Evolutionary conservation across 53 echinoderm and acorn worm genomes (phyloP).

Genomic region (Arbacia lixula): DNA sequence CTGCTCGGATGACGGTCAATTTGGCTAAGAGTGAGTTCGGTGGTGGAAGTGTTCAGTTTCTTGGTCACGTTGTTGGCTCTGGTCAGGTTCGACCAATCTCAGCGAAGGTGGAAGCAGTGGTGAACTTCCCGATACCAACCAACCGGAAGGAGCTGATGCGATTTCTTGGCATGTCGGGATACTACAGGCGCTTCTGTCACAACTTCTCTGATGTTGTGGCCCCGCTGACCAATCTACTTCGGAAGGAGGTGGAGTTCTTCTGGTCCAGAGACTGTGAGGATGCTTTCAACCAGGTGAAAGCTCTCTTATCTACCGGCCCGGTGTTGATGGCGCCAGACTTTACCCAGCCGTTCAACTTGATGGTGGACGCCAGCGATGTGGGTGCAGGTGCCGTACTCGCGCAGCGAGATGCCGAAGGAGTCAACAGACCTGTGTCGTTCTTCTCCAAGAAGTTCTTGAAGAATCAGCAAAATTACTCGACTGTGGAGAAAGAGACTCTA

Average conservation of each 20-base stretch:
- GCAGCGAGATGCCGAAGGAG: conserved; percentile 45
- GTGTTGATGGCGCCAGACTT: conserved; percentile 51
- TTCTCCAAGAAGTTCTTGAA: conserved; percentile 27
- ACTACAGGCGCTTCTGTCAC: conserved; percentile 11
- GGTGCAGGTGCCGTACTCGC: conserved; percentile 57
- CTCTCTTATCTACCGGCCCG: conserved; percentile 38
- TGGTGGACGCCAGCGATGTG: conserved; percentile 62
- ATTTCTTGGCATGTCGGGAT: conserved; percentile 20
- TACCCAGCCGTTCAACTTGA: conserved; percentile 47
- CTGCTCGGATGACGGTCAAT: conserved; percentile 28
- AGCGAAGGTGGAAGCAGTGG: conserved; percentile 12
- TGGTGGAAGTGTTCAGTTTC: conserved; percentile 34
- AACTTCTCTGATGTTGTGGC: conserved; percentile 60
- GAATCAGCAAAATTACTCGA: conserved; percentile 71
- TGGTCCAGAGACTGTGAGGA: conserved; percentile 53
- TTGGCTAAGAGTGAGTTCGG: conserved; percentile 58
- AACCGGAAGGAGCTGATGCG: conserved; percentile 13
- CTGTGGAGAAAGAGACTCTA: conserved; percentile 72
- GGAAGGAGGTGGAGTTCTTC: conserved; percentile 47
- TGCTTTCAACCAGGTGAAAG: conserved; percentile 61
- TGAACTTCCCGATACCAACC: conserved; percentile 21
- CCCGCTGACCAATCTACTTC: conserved; percentile 56
- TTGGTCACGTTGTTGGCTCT: conserved; percentile 7
- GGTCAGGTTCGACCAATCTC: not conserved
- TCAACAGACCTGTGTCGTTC: conserved; percentile 23